These are phyloP conservation scores for Lepus timidus DNA, from an alignment of 2,113 vertebrate species.

Conservation along the genomic window DNA sequence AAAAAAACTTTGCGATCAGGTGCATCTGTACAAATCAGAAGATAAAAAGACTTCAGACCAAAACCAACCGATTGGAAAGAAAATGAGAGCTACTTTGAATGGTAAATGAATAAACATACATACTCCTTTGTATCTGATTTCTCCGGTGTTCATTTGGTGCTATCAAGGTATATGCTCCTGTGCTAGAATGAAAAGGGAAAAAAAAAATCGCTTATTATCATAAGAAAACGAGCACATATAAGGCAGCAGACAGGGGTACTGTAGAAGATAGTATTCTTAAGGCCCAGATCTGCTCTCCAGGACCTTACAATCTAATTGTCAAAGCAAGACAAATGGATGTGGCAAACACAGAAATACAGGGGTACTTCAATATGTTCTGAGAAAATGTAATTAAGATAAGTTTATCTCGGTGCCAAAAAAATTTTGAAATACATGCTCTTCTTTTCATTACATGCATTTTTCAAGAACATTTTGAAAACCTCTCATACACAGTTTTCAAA, in stretches of 20 bases:
- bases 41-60: constrained; percentile 55
- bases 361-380: no score
- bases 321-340: background rate
- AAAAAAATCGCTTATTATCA: background rate
- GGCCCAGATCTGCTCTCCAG: background rate
- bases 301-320: background rate
- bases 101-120: constrained; percentile 65
- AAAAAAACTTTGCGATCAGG: background rate
- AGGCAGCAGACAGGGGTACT: background rate
- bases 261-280: background rate
- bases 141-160: constrained; percentile 88
- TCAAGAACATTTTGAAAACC: no score
- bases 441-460: no score
- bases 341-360: background rate
- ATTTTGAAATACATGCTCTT: no score
- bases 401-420: no score
- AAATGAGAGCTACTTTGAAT: constrained; percentile 9
- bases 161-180: constrained; percentile 85
- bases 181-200: constrained; percentile 86
- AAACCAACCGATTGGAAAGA: constrained; percentile 2
- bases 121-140: constrained; percentile 88
- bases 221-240: background rate
- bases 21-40: constrained; percentile 43
- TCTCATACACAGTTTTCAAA: no score
- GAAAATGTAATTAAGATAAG: no score